Evolutionary conservation across 2,888 invertebrate genomes (phyloP).

Genomic region (Lydus trimaculatus): DNA sequence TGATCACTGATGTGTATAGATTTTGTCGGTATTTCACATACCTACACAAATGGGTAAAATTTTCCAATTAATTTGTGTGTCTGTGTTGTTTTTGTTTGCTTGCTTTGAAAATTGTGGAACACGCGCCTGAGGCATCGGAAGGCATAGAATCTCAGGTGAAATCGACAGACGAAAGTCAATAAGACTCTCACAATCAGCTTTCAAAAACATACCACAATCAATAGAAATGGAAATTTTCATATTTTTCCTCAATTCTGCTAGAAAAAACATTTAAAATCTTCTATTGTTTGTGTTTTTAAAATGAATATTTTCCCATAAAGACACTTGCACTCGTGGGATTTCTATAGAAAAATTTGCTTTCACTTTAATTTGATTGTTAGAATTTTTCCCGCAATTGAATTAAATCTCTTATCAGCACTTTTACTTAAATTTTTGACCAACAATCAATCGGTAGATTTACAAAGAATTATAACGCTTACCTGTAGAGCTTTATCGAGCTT

Average conservation of each 20-base stretch:
- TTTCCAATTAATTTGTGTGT: no score
- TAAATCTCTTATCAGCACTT: constrained; percentile 22
- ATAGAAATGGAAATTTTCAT: constrained; percentile 21
- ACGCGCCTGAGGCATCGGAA: constrained; percentile 26
- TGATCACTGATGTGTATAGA: constrained; percentile 40
- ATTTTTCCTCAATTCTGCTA: neutral
- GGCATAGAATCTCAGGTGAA: constrained; percentile 35
- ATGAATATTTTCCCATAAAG: neutral
- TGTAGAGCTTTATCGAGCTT: neutral
- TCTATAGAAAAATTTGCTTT: constrained; percentile 17
- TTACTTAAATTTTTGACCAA: constrained; percentile 11
- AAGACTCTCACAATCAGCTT: constrained; percentile 29
- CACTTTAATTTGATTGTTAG: constrained; percentile 27
- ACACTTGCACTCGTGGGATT: neutral
- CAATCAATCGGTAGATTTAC: neutral
- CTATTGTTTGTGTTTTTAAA: neutral
- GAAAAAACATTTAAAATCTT: neutral
- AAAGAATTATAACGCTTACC: constrained; percentile 12
- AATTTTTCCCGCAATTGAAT: constrained; percentile 18
- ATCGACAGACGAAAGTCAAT: constrained; percentile 37
- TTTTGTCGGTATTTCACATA: neutral
- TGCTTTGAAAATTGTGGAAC: neutral
- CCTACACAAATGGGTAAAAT: neutral
- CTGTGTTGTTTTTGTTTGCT: neutral
- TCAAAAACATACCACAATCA: constrained; percentile 9